Percentiles rank a stretch among this genome's conserved stretches.
phyloP scores from a whole-genome alignment of 1,140 invertebrate species.

The Lepidostoma basale region DNA sequence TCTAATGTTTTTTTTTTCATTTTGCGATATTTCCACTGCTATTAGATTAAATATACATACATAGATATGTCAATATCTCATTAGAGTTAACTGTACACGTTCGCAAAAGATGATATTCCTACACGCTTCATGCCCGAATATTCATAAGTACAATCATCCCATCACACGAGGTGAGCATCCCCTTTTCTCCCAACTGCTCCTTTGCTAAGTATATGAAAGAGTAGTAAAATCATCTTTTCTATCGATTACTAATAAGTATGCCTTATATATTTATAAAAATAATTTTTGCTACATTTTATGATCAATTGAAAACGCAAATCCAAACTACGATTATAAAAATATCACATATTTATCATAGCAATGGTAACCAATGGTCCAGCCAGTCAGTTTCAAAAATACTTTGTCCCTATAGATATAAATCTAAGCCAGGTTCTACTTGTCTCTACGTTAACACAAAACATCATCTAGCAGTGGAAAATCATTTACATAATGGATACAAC shows the following conservation, averaged over 20 bases:
- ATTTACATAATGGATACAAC: too few species aligned
- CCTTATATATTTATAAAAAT: conserved; percentile 46
- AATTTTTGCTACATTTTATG: conserved; percentile 44
- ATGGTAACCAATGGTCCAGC: conserved; percentile 46
- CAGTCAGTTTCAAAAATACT: conserved; percentile 48
- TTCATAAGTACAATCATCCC: neutral
- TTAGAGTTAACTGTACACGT: conserved; percentile 38
- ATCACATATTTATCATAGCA: conserved; percentile 47
- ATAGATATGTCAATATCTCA: conserved; percentile 42
- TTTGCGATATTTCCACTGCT: conserved; percentile 44
- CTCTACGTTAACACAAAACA: conserved; percentile 31
- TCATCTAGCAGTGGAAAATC: conserved; percentile 45
- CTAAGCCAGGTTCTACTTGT: conserved; percentile 40
- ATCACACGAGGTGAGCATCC: neutral
- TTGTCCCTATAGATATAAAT: conserved; percentile 41
- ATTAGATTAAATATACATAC: conserved; percentile 36
- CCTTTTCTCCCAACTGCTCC: neutral
- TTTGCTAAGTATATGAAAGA: conserved; percentile 6
- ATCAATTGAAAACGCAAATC: conserved; percentile 42
- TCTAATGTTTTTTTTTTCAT: neutral
- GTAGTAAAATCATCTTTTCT: conserved; percentile 26
- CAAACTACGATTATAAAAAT: conserved; percentile 47
- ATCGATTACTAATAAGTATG: conserved; percentile 39
- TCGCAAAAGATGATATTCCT: conserved; percentile 37
- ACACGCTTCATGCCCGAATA: neutral